These are phyloP conservation scores for Oeneis ivallda DNA, from an alignment of 2,888 invertebrate species.

Conservation along the genomic window DNA sequence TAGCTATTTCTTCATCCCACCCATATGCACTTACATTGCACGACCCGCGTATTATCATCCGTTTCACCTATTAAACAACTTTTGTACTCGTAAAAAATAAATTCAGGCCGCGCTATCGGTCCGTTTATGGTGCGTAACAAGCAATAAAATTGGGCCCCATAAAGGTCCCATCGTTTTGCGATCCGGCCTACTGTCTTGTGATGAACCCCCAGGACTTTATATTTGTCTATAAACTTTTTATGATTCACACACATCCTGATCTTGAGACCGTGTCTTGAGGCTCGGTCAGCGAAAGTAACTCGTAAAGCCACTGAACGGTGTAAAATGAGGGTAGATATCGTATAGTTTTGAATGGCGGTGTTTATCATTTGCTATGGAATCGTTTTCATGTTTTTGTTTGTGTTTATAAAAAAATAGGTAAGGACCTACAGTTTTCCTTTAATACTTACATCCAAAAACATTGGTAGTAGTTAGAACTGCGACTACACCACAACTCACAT, in stretches of 20 bases:
- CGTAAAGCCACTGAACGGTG: slow-evolving; percentile 71
- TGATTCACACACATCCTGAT: slow-evolving; percentile 61
- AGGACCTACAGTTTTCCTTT: too few relatives aligned
- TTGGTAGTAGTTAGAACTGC: too few relatives aligned
- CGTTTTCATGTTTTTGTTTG: not conserved
- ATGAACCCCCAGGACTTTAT: slow-evolving; percentile 75
- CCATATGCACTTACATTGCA: slow-evolving; percentile 22
- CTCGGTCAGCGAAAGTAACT: slow-evolving; percentile 74
- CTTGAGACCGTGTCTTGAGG: too few relatives aligned
- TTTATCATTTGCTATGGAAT: slow-evolving; percentile 17
- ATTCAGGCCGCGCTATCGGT: slow-evolving; percentile 64
- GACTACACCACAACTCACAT: too few relatives aligned
- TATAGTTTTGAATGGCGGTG: slow-evolving; percentile 20
- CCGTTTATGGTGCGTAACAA: slow-evolving; percentile 77
- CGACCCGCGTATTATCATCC: slow-evolving; percentile 31
- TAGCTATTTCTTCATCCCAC: slow-evolving; percentile 16
- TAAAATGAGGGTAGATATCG: slow-evolving; percentile 49
- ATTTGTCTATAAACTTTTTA: slow-evolving; percentile 72
- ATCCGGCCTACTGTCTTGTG: slow-evolving; percentile 66
- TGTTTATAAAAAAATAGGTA: not conserved
- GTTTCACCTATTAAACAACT: slow-evolving; percentile 60
- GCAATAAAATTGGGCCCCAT: slow-evolving; percentile 68
- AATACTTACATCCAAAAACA: too few relatives aligned
- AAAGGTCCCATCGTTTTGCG: slow-evolving; percentile 69
- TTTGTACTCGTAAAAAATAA: slow-evolving; percentile 64